Evolutionary conservation across 2,113 vertebrate genomes (phyloP).

Genomic region (Oryzias woworae): DNA sequence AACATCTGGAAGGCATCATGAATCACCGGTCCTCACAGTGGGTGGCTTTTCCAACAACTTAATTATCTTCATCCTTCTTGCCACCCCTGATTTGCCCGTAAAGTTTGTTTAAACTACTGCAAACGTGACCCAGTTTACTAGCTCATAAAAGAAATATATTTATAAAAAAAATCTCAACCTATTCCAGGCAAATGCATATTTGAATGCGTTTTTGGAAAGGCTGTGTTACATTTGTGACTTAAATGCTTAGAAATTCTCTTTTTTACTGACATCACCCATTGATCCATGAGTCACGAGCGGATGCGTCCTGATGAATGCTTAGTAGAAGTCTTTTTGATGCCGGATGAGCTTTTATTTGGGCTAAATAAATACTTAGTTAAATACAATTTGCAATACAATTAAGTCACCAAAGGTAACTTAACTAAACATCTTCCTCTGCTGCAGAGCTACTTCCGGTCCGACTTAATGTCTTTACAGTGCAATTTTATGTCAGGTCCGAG

Average conservation of each 20-base stretch:
- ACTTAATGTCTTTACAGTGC: no score
- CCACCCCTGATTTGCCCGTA: constrained; percentile 23
- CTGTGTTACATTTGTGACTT: rapidly evolving
- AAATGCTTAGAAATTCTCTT: no score
- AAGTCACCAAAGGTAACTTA: no score
- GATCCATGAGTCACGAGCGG: no score
- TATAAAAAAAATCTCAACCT: not conserved
- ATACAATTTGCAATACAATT: no score
- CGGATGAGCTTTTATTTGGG: not conserved
- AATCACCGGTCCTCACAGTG: constrained; percentile 52
- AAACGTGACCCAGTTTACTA: constrained; percentile 16
- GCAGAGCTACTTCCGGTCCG: no score
- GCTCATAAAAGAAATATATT: not conserved
- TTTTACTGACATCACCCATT: no score
- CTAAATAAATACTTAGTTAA: no score
- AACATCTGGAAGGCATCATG: constrained; percentile 68
- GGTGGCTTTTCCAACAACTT: constrained; percentile 59
- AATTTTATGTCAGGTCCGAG: no score
- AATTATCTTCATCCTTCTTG: constrained; percentile 52
- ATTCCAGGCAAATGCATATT: not conserved
- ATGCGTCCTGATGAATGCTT: no score
- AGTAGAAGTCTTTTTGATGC: not conserved
- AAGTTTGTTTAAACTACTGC: constrained; percentile 20
- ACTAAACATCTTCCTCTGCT: no score
- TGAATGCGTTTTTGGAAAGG: not conserved